phyloP scores from a whole-genome alignment of 2,113 vertebrate species.

The Alethe diademata region DNA sequence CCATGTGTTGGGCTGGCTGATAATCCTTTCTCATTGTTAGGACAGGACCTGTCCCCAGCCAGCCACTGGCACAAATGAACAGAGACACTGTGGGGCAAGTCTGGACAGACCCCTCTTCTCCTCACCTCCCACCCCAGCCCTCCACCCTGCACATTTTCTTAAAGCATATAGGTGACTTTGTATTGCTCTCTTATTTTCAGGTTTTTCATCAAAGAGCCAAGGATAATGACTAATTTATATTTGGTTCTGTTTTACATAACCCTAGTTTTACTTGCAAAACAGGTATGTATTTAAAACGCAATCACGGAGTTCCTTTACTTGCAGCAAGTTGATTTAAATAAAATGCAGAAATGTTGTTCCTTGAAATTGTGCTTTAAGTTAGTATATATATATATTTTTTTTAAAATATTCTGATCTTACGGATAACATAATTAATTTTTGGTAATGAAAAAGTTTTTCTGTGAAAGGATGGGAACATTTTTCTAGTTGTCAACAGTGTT shows the following conservation, averaged over 20 bases:
- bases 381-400: background rate
- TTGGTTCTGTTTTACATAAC: slow-evolving; percentile 89
- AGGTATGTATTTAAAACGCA: slow-evolving; percentile 72
- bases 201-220: slow-evolving; percentile 76
- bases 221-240: slow-evolving; percentile 84
- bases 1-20: background rate
- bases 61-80: background rate
- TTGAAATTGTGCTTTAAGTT: background rate
- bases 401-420: background rate
- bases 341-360: background rate
- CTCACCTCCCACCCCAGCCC: background rate
- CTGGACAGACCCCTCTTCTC: background rate
- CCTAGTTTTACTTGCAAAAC: slow-evolving; percentile 87
- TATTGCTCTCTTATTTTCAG: slow-evolving; percentile 40
- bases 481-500: background rate
- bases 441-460: background rate
- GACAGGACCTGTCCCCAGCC: background rate
- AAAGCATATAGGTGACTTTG: background rate
- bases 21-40: fast-evolving
- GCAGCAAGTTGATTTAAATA: background rate
- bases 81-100: too few relatives aligned
- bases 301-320: background rate
- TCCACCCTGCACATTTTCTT: background rate
- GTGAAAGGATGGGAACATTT: background rate
- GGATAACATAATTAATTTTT: background rate